A percentile compares a stretch with the other conserved stretches of the same genome.
Evolutionary conservation across 2,113 vertebrate species (phyloP).

Genomic region (Ariopsis seemanni): DNA sequence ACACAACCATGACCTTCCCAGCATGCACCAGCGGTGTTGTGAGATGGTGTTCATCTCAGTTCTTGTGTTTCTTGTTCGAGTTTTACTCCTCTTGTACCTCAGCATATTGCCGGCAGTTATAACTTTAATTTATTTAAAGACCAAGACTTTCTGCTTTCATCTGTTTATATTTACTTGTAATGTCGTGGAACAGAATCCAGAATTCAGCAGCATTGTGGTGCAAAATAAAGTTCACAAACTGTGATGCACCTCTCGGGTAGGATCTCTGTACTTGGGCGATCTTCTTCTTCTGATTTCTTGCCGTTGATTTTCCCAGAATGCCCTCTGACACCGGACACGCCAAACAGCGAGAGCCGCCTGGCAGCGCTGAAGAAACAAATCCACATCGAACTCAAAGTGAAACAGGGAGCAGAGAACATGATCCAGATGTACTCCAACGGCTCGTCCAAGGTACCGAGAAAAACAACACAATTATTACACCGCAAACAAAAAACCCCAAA

Average conservation of each 20-base stretch:
- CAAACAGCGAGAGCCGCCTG: slow-evolving; percentile 88
- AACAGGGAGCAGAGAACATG: slow-evolving; percentile 98
- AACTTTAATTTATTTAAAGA: not conserved
- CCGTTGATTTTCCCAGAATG: slow-evolving; percentile 76
- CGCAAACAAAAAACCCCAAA: too few species aligned
- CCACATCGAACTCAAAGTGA: slow-evolving; percentile 97
- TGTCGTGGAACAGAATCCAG: not conserved
- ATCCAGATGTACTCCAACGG: slow-evolving; percentile 99
- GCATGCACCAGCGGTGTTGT: not conserved
- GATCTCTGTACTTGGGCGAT: not conserved
- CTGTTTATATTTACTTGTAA: not conserved
- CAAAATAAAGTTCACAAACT: not conserved
- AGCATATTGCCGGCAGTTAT: not conserved
- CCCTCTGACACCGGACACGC: slow-evolving; percentile 91
- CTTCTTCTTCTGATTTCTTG: not conserved
- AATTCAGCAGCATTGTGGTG: not conserved
- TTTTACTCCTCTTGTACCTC: not conserved
- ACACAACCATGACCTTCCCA: not conserved
- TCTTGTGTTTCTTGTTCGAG: not conserved
- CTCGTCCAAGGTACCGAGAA: slow-evolving; percentile 86
- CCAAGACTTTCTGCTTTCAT: not conserved
- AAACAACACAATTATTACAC: not conserved
- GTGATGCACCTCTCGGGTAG: not conserved
- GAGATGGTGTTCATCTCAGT: not conserved
- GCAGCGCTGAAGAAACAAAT: slow-evolving; percentile 93